These are phyloP conservation scores for Paracanthobrama guichenoti DNA, from an alignment of 2,113 vertebrate species.

Conservation along the genomic window DNA sequence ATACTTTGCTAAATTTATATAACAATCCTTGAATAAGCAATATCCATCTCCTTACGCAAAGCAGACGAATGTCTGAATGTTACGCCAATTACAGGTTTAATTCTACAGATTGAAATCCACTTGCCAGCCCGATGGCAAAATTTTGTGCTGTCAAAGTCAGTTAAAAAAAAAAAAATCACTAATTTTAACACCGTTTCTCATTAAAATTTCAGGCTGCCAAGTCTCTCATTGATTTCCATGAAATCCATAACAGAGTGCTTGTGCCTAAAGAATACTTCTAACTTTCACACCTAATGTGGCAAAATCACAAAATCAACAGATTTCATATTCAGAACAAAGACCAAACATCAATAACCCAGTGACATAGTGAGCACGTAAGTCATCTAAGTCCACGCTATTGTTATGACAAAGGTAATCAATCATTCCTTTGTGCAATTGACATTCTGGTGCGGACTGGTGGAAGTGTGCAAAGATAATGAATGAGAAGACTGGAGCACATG, in stretches of 20 bases:
- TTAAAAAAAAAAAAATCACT: background rate
- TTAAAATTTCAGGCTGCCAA: constrained; percentile 13
- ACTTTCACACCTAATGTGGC: constrained; percentile 11
- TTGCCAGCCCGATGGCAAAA: constrained; percentile 23
- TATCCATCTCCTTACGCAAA: constrained; percentile 6
- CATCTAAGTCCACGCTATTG: constrained; percentile 34
- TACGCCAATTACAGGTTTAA: constrained; percentile 25
- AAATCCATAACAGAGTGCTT: constrained; percentile 27
- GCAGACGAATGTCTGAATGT: constrained; percentile 2
- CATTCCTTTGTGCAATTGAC: constrained; percentile 50
- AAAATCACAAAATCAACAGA: constrained; percentile 1
- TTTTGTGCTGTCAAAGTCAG: constrained; percentile 37
- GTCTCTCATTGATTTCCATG: constrained; percentile 41
- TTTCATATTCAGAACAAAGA: constrained; percentile 35
- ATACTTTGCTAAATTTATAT: constrained; percentile 22
- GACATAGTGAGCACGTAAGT: constrained; percentile 7
- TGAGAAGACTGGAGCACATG: constrained; percentile 42
- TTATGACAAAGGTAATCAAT: constrained; percentile 58
- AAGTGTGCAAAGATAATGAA: constrained; percentile 52
- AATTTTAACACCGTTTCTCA: constrained; percentile 33
- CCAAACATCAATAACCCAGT: constrained; percentile 17
- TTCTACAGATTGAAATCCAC: constrained; percentile 29
- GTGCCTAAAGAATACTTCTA: constrained; percentile 29
- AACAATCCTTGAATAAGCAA: constrained; percentile 12
- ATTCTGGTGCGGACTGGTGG: constrained; percentile 47